A percentile compares a stretch with the other conserved stretches of the same genome.
Evolutionary conservation across 2,888 invertebrate species (phyloP).

Genomic region (Leptinotarsa tumamoca): DNA sequence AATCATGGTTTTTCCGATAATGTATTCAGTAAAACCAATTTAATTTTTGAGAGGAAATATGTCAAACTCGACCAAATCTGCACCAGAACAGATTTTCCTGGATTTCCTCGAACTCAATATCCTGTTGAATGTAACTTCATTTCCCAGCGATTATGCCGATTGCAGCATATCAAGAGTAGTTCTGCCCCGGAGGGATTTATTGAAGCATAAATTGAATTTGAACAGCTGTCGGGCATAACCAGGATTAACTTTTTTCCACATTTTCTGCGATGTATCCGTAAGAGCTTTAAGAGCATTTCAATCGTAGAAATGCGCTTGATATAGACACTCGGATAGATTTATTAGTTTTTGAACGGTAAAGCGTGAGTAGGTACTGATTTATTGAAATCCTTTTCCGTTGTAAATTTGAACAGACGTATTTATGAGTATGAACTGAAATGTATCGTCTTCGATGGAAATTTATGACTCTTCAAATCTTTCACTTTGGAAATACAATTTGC

Average conservation of each 20-base stretch:
- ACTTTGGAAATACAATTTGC: too few species aligned
- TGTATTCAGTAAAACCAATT: too few species aligned
- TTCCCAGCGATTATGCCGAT: conserved; percentile 9
- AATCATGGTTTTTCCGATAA: too few species aligned
- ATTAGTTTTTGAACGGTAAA: not conserved
- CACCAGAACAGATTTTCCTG: not conserved
- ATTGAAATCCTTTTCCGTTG: not conserved
- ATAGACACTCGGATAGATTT: not conserved
- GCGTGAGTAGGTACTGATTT: not conserved
- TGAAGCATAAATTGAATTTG: conserved; percentile 13
- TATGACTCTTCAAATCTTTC: too few species aligned
- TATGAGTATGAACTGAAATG: too few species aligned
- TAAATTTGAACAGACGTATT: too few species aligned
- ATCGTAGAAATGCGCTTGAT: not conserved
- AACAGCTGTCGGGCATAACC: conserved; percentile 1
- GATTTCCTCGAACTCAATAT: not conserved
- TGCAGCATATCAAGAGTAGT: conserved; percentile 5
- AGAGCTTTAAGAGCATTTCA: not conserved
- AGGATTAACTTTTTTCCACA: conserved; percentile 1
- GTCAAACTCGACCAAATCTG: conserved; percentile 1
- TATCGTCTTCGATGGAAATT: too few species aligned
- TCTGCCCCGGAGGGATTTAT: not conserved
- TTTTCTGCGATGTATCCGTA: conserved; percentile 1
- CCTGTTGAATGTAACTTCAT: conserved; percentile 4
- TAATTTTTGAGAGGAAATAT: not conserved